Conservation (phyloP, 2,888 invertebrate species). For the Melanostoma scalare region DNA sequence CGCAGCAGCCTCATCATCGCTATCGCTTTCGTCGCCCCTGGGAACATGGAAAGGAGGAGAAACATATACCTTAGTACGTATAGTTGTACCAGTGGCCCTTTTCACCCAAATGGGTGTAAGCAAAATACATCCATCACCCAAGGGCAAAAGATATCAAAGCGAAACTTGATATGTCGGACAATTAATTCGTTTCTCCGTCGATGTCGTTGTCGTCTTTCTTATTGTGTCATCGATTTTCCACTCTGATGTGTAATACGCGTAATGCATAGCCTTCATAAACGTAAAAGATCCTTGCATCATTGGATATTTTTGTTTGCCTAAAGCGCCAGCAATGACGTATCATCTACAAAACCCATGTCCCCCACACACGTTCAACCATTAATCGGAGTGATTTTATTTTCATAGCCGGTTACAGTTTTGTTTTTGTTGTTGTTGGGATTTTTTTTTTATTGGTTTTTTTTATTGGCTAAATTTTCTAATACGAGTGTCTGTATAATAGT, state of each 20-base stretch:
- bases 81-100: not conserved
- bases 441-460: too few relatives aligned
- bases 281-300: conserved; percentile 28
- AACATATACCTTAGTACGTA: not conserved
- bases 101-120: not conserved
- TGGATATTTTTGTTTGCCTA: conserved; percentile 21
- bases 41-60: conserved; percentile 32
- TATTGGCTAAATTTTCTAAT: conserved; percentile 51
- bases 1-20: conserved; percentile 14
- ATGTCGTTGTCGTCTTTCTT: conserved; percentile 22
- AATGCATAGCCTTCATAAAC: conserved; percentile 42
- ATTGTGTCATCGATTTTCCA: conserved; percentile 55
- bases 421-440: conserved; percentile 30
- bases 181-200: conserved; percentile 55
- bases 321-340: not conserved
- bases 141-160: conserved; percentile 51
- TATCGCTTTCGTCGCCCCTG: conserved; percentile 2
- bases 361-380: conserved; percentile 2
- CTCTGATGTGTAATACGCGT: not conserved
- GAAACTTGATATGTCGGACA: conserved; percentile 59
- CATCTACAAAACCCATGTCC: not conserved
- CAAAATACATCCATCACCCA: conserved; percentile 62
- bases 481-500: conserved; percentile 54
- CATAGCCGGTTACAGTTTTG: conserved; percentile 60
- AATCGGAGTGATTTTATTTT: conserved; percentile 65